Conservation (phyloP, 2,113 vertebrate genomes). For the Eolophus roseicapilla region DNA sequence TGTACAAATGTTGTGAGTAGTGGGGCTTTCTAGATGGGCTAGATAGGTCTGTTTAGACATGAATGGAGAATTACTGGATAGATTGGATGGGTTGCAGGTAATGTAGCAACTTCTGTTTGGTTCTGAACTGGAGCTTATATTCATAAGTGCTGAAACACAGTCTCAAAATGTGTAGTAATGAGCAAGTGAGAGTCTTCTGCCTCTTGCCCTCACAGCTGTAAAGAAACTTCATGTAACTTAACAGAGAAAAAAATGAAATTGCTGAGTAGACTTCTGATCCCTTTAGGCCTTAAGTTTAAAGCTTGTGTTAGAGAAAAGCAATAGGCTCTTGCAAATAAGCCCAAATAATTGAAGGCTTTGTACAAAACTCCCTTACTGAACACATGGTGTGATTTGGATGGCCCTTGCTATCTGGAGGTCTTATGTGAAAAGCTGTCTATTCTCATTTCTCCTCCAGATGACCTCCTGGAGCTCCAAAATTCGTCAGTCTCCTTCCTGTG, state of each 20-base stretch:
- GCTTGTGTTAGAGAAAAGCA: neutral
- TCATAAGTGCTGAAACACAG: neutral
- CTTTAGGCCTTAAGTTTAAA: neutral
- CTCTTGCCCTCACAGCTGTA: neutral
- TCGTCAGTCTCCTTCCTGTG: neutral
- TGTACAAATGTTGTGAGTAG: neutral
- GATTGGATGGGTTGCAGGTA: neutral
- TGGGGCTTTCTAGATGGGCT: neutral
- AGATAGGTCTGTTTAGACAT: neutral
- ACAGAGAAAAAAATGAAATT: neutral
- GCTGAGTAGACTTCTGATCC: neutral
- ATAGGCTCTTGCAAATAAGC: neutral
- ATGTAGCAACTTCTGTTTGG: neutral
- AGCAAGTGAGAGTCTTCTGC: neutral
- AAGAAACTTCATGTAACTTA: neutral
- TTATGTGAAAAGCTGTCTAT: neutral
- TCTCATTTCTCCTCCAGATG: slow-evolving; percentile 18
- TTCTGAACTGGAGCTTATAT: neutral
- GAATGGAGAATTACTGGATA: neutral
- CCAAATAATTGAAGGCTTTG: neutral
- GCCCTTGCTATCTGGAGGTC: neutral
- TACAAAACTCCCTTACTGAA: neutral
- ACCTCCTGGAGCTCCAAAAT: slow-evolving; percentile 1
- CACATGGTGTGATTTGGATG: neutral
- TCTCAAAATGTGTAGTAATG: neutral